Base-by-base conservation (phyloP, 1,140 invertebrate species). In the Aphidius gifuensis region DNA sequence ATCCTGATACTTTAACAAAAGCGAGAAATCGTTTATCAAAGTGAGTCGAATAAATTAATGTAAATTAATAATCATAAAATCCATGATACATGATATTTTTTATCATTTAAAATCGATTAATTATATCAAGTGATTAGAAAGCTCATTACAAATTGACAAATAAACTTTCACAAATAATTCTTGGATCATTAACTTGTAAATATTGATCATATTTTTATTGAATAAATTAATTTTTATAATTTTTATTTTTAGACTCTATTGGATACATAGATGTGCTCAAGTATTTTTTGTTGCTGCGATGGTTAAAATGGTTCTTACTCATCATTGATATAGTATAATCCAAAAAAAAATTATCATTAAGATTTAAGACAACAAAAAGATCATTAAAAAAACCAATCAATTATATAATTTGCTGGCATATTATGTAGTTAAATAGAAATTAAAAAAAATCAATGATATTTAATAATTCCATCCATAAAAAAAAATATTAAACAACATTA, bases 21-120 rank as follows among this genome's bases (percentile, higher is more conserved):
- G 90, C 89, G 0, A 83, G 84, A 70, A 85, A 76, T 64, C 88
- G 89, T 72, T 76, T 92, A 6, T 84, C 84, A 65, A 89, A 84
- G 88, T 88, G 69, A 77, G 70, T 44, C 43, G 1, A 9, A 9
- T 44, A 6, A 6, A 44, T 9, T 6, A 44, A 44, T 6, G 9
- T 44, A 9, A 44, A 9, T 9, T 44, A 44, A 44, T 6, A 44
- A 44, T 9, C 43, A 6, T 44, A 6, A 44, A 44, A 7, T 44
- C 11, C 1, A 9, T 16, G 21, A 3, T 6, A 9, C 4, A 16
- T 44, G 7, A 16, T 38, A 57, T 61, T 64, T 44, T 45, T 43
- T 11, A 47, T 38, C 38, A 50, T 60, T 60, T 53, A 9, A 53
- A 58, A 39, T 45, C 40, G 21, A 49, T 58, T 44, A 9, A 58